Evolutionary conservation across 2,113 vertebrate species (phyloP), one percentile per base, ranked within the genome.

Genomic region (Alligator sinensis): DNA sequence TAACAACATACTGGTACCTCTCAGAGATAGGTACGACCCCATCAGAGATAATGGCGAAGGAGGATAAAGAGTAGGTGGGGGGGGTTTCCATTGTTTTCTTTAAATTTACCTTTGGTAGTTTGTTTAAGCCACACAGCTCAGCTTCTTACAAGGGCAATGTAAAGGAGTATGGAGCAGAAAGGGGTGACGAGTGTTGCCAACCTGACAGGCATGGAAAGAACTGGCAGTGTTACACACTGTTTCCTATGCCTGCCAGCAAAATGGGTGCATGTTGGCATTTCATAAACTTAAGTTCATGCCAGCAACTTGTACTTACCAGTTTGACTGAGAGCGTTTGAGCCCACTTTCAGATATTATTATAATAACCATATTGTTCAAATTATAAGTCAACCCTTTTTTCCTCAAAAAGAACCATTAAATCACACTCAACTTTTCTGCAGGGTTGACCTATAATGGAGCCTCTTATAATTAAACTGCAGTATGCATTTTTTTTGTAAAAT

Each of bases 171-270:
- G 94, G 92, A 93, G 94, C 96, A 91, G 95, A 95, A 94, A 94
- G 91, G 96, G 96, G 94, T 96, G 95, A 92, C 94, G 96, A 95
- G 89, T 90, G 90, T 94, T 97, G 96, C 96, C 96, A 96, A 96
- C 96, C 47, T 95, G 95, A 92, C 96, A 95, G 94, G 91, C 96
- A 96, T 96, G 92, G 96, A 96, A 97, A 95, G 91, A 96, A 91
- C 95, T 94, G 96, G 96, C 95, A 96, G 94, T 96, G 96, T 96
- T 95, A 97, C 95, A 96, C 96, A 96, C 96, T 96, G 91, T 96
- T 94, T 95, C 94, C 94, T 95, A 96, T 94, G 94, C 96, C 92
- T 96, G 95, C 94, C 94, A 94, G 95, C 96, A 94, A 91, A 97
- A 96, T 94, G 96, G 95, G 94, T 94, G 94, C 95, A 88, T 89